Conservation (phyloP, 1,140 invertebrate species). For the Bombus polaris region DNA sequence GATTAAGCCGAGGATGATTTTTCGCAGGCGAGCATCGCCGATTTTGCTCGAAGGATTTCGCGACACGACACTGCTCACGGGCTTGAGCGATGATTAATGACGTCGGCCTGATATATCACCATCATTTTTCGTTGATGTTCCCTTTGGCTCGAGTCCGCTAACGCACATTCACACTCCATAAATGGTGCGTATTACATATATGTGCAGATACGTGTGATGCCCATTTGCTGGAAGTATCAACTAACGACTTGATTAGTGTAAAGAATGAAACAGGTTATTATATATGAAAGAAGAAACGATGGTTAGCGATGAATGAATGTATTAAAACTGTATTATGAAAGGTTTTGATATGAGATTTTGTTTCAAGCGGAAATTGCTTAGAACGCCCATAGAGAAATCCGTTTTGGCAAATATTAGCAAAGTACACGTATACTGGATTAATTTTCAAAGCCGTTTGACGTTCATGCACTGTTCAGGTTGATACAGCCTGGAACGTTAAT, state of each 20-base stretch:
- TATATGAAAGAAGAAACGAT: neutral
- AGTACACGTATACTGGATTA: neutral
- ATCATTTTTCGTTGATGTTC: constrained; percentile 77
- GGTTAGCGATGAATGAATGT: neutral
- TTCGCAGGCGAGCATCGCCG: constrained; percentile 49
- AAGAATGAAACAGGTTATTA: neutral
- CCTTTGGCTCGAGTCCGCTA: constrained; percentile 17
- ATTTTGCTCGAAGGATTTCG: constrained; percentile 70
- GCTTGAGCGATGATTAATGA: constrained; percentile 73
- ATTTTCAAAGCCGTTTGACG: neutral
- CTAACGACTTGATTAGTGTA: constrained; percentile 62
- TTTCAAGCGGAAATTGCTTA: neutral
- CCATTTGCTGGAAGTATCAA: constrained; percentile 37
- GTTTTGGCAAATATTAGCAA: neutral
- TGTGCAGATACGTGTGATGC: neutral
- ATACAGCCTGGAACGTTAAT: neutral
- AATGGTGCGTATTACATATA: neutral
- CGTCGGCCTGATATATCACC: constrained; percentile 69
- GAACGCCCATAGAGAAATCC: neutral
- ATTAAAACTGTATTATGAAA: neutral
- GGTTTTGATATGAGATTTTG: neutral
- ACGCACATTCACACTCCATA: neutral
- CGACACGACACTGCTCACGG: constrained; percentile 59
- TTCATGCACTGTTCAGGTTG: neutral
- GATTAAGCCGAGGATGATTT: constrained; percentile 60